Conservation (phyloP, 2,113 vertebrate species). For the Hylia prasina region DNA sequence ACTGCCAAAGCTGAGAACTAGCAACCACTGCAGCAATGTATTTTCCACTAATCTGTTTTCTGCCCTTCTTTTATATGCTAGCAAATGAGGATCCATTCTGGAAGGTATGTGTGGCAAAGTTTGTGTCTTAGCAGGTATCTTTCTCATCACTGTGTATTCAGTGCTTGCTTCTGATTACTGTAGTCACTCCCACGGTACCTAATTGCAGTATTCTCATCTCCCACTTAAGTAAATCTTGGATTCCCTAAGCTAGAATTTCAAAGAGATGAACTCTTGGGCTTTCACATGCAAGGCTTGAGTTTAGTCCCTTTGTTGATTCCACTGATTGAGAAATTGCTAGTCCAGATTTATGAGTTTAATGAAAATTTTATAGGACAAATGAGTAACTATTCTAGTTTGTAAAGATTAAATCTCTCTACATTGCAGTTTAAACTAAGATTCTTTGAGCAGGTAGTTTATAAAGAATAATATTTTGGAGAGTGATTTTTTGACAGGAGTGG, state of each 20-base stretch:
- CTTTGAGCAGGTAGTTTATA: background rate
- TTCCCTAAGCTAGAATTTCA: background rate
- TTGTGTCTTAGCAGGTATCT: background rate
- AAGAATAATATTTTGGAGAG: background rate
- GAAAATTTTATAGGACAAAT: background rate
- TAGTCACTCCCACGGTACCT: background rate
- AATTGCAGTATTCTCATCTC: background rate
- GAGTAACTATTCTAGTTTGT: background rate
- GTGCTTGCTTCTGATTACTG: background rate
- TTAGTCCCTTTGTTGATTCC: background rate
- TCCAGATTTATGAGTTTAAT: background rate
- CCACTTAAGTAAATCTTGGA: background rate
- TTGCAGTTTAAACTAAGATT: background rate
- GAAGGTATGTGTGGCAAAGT: constrained; percentile 84
- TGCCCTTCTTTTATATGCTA: constrained; percentile 84
- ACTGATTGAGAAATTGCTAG: background rate
- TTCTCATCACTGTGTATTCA: background rate
- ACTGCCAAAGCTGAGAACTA: background rate
- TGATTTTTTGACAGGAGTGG: background rate
- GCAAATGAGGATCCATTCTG: constrained; percentile 93
- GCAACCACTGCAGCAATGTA: background rate
- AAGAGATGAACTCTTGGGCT: background rate
- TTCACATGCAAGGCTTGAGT: background rate
- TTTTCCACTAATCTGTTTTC: constrained; percentile 83
- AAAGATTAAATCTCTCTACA: background rate